A percentile compares a stretch with the other conserved stretches of the same genome.
Conservation (phyloP, 2,113 vertebrate species). For the Sylvia atricapilla region DNA sequence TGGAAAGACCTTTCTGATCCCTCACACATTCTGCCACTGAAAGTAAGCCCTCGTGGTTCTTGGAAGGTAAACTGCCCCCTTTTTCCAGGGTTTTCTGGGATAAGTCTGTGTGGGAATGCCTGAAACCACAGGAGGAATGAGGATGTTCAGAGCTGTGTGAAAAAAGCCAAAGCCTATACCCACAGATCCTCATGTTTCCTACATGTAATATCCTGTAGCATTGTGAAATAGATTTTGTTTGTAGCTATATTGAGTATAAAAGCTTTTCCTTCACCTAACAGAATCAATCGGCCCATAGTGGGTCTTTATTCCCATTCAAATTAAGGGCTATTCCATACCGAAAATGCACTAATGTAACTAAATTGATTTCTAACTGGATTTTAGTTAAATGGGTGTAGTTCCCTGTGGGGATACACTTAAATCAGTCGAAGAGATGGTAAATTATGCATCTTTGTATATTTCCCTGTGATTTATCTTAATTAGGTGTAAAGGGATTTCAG, state of each 20-base stretch:
- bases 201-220: neutral
- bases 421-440: neutral
- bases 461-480: slow-evolving; percentile 38
- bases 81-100: neutral
- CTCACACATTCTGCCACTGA: neutral
- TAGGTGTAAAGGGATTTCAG: neutral
- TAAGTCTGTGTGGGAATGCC: neutral
- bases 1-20: slow-evolving; percentile 29
- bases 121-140: neutral
- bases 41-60: neutral
- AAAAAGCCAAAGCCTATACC: neutral
- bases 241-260: slow-evolving; percentile 4
- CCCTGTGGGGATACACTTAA: slow-evolving; percentile 37
- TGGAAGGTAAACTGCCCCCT: neutral
- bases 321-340: slow-evolving; percentile 42
- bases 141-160: neutral
- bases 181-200: neutral
- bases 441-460: slow-evolving; percentile 54
- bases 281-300: slow-evolving; percentile 34
- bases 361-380: slow-evolving; percentile 66
- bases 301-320: slow-evolving; percentile 61
- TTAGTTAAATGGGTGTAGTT: slow-evolving; percentile 61
- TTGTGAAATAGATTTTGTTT: neutral
- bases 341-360: slow-evolving; percentile 56
- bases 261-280: slow-evolving; percentile 32